These are phyloP conservation scores for Sycophila sp. DNA, from an alignment of 1,140 invertebrate species.

Conservation along the genomic window DNA sequence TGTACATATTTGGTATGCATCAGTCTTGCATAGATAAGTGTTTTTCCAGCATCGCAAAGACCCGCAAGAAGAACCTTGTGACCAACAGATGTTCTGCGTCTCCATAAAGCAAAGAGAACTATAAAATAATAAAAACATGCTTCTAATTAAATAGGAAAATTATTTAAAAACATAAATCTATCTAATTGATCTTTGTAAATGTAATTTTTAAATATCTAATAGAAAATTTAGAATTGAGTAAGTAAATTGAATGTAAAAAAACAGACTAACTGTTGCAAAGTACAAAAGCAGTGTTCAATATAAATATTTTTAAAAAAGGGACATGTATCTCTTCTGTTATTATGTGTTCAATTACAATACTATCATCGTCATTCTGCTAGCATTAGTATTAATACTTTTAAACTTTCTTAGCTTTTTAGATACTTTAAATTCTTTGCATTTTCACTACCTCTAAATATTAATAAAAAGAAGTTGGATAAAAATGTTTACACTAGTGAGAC, in stretches of 20 bases:
- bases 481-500: slow-evolving; percentile 46
- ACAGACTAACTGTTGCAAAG: slow-evolving; percentile 18
- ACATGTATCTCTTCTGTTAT: slow-evolving; percentile 53
- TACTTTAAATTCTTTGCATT: slow-evolving; percentile 46
- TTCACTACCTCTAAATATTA: slow-evolving; percentile 42
- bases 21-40: slow-evolving; percentile 80
- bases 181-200: too few species aligned
- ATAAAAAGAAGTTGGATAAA: slow-evolving; percentile 32
- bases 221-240: too few species aligned
- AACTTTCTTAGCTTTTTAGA: slow-evolving; percentile 46
- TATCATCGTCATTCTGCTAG: slow-evolving; percentile 47
- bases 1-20: slow-evolving; percentile 76
- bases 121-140: slow-evolving; percentile 40
- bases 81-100: slow-evolving; percentile 66
- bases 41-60: slow-evolving; percentile 88
- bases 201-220: too few species aligned
- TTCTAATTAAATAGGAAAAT: too few species aligned
- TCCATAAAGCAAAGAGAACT: slow-evolving; percentile 71
- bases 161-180: too few species aligned
- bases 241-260: too few species aligned
- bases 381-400: slow-evolving; percentile 47
- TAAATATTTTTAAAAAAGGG: slow-evolving; percentile 22
- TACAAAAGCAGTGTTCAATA: slow-evolving; percentile 15
- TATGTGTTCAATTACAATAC: slow-evolving; percentile 52
- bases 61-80: slow-evolving; percentile 82